Percentiles rank a stretch among this genome's conserved stretches.
Conservation (phyloP, 2,888 invertebrate genomes). For the Netelia inedita region DNA sequence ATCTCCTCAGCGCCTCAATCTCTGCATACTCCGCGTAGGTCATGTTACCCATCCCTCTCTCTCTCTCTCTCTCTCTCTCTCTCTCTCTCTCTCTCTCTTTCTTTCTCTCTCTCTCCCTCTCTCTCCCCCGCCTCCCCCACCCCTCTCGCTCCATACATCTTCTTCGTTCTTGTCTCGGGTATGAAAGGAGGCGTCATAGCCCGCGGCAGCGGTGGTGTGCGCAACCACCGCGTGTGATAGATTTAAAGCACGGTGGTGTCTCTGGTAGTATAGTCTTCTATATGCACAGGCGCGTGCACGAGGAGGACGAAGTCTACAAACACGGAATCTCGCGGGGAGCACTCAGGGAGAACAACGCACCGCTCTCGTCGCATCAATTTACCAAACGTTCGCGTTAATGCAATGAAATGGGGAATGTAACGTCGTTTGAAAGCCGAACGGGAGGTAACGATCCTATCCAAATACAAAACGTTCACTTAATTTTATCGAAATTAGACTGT, state of each 20-base stretch:
- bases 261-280: constrained; percentile 39
- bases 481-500: too few species aligned
- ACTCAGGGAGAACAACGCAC: constrained; percentile 9
- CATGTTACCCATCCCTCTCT: constrained; percentile 25
- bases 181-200: constrained; percentile 43
- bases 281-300: constrained; percentile 44
- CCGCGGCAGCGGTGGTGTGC: constrained; percentile 36
- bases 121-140: neutral
- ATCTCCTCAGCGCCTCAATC: constrained; percentile 60
- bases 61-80: constrained; percentile 17
- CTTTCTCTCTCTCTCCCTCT: constrained; percentile 13
- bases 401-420: constrained; percentile 2
- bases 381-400: constrained; percentile 1
- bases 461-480: too few species aligned
- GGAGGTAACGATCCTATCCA: neutral
- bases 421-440: neutral
- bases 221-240: constrained; percentile 45
- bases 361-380: constrained; percentile 12
- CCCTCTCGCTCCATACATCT: neutral
- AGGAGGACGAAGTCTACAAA: constrained; percentile 43
- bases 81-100: neutral
- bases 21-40: constrained; percentile 33
- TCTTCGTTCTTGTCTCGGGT: neutral
- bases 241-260: constrained; percentile 40
- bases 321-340: constrained; percentile 13